phyloP scores from a whole-genome alignment of 2,888 invertebrate genomes.

The Drosophila subquinaria region DNA sequence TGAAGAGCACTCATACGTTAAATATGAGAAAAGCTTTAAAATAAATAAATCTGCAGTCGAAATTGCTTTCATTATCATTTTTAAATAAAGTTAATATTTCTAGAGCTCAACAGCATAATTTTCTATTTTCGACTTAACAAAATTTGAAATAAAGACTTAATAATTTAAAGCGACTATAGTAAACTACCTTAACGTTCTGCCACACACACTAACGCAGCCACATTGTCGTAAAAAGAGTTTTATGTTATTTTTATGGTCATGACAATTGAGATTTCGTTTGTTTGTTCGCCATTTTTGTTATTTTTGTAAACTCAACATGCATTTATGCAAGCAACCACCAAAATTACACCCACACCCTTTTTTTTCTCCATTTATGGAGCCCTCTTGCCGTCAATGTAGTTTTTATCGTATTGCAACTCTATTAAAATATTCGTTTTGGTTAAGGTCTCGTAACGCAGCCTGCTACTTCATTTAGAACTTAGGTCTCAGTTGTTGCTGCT shows the following conservation, averaged over 20 bases:
- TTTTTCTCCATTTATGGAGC: constrained; percentile 40
- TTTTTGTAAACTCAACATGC: constrained; percentile 73
- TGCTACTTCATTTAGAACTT: constrained; percentile 20
- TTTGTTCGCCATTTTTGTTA: constrained; percentile 49
- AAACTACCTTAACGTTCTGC: constrained; percentile 8
- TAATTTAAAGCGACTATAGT: neutral
- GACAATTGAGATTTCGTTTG: constrained; percentile 77
- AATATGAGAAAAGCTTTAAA: neutral
- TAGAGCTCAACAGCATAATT: too few species aligned
- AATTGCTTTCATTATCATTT: too few species aligned
- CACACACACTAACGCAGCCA: constrained; percentile 59
- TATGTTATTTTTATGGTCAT: constrained; percentile 82
- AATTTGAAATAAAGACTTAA: neutral
- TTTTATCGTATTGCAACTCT: constrained; percentile 42
- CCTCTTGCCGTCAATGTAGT: constrained; percentile 38
- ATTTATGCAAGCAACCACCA: constrained; percentile 59
- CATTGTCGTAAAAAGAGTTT: constrained; percentile 80
- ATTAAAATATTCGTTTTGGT: constrained; percentile 50
- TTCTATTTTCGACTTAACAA: neutral
- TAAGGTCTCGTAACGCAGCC: constrained; percentile 30
- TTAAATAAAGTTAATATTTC: too few species aligned
- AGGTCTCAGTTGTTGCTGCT: constrained; percentile 5
- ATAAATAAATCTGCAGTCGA: neutral
- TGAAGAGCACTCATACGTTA: neutral
- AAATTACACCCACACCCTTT: constrained; percentile 12